Base-by-base conservation (phyloP, 2,797 vertebrate species). In the Chaenodraco wilsoni region DNA sequence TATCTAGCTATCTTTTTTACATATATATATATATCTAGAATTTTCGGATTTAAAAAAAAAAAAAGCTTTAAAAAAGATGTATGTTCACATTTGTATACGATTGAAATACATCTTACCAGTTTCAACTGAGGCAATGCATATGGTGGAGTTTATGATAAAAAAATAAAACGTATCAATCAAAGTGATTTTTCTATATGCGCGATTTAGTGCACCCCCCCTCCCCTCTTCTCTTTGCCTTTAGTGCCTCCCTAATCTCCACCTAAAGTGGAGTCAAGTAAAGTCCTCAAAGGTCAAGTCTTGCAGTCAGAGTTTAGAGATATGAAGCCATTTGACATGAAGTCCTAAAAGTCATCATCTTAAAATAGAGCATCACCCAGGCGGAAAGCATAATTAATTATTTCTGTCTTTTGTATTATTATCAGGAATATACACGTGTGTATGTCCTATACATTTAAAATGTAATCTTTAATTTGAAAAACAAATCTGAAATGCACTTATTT, bases 261-360 rank as follows among this genome's bases (percentile, higher is more conserved):
- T 79, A 82, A 93, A 94, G 85, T 90, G 87, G 86, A 88, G 85
- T 93, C 91, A 92, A 92, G 85, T 88, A 69, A 90, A 88, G 82
- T 79, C 81, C 82, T 82, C 69, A 88, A 74, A 88, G 92, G 92
- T 92, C 91, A 93, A 88, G 88, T 82, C 79, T 68, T 56, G 71
- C 46, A 83, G 83, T 87, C 87, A 89, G 63, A 85, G 79, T 91
- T 88, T 84, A 37, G 27, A 86, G 90, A 91, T 90, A 89, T 91
- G 81, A 86, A 65, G 54, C 65, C 76, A 83, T 85, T 79, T 83
- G 69, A 86, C 82, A 82, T 82, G 58, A 89, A 78, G 89, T 80
- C 69, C 45, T 57, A 63, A 63, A 74, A 72, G 50, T 41, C 68
- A 70, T 11, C 49, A 57, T 16, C 57, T 13, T 23, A 9, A 27